phyloP scores from a whole-genome alignment of 2,888 invertebrate genomes.

The Leucania comma region DNA sequence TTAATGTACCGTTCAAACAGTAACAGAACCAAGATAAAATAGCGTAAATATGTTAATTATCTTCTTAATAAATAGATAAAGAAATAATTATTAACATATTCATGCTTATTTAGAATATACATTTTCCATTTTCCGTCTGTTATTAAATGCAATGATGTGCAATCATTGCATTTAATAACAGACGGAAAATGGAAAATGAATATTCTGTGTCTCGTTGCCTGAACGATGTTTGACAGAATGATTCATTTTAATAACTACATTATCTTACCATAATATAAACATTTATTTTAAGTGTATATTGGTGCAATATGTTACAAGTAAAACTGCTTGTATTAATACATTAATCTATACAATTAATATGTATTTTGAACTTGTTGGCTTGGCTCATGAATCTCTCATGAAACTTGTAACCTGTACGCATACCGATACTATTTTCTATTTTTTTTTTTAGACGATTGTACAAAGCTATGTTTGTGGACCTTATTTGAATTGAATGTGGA shows the following conservation, averaged over 20 bases:
- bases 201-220: neutral
- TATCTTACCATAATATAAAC: conserved; percentile 17
- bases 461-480: conserved; percentile 59
- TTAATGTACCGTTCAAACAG: conserved; percentile 37
- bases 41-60: conserved; percentile 44
- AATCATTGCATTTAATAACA: conserved; percentile 18
- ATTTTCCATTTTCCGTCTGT: conserved; percentile 25
- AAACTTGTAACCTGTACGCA: conserved; percentile 43
- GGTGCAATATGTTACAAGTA: conserved; percentile 16
- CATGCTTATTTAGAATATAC: conserved; percentile 19
- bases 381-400: conserved; percentile 51
- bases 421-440: conserved; percentile 49
- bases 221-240: conserved; percentile 2
- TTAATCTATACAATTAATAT: conserved; percentile 50
- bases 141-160: conserved; percentile 20
- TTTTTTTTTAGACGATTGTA: conserved; percentile 53
- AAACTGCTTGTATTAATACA: conserved; percentile 23
- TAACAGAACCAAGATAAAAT: conserved; percentile 38
- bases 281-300: conserved; percentile 23
- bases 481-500: conserved; percentile 82
- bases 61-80: conserved; percentile 27
- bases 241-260: conserved; percentile 27
- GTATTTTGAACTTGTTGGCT: conserved; percentile 43
- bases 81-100: conserved; percentile 35
- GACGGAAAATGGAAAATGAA: conserved; percentile 23